A percentile compares a stretch with the other conserved stretches of the same genome.
These are phyloP conservation scores for Microctenopoma lineatum DNA, from an alignment of 2,797 vertebrate genomes.

Conservation along the genomic window DNA sequence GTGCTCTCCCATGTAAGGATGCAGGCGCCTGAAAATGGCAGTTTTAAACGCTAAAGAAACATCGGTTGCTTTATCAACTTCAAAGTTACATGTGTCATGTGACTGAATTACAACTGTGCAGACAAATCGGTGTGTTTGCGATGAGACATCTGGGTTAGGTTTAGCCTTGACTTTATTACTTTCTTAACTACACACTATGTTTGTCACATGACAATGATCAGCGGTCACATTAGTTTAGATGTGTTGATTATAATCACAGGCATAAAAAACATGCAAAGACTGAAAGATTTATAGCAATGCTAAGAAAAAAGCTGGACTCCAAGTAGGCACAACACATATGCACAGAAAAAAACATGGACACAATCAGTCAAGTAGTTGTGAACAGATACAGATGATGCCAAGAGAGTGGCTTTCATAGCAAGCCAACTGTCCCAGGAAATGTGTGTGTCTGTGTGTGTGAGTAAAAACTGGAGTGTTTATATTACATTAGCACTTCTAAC, in stretches of 20 bases:
- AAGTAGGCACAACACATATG: constrained; percentile 4
- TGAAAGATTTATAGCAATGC: background rate
- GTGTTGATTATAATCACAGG: background rate
- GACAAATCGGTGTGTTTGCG: no score
- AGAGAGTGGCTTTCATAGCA: constrained; percentile 52
- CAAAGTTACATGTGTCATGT: no score
- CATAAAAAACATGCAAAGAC: background rate
- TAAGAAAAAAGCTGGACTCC: background rate
- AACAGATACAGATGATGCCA: constrained; percentile 38
- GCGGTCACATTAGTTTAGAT: no score
- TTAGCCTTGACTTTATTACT: no score
- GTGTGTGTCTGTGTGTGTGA: constrained; percentile 27
- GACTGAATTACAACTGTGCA: no score
- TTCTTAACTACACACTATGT: no score
- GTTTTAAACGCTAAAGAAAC: no score
- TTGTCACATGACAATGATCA: no score
- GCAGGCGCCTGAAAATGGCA: no score
- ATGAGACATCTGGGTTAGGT: no score
- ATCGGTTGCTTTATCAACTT: no score
- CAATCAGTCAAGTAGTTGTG: constrained; percentile 38
- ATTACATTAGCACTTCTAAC: constrained; percentile 39
- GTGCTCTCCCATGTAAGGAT: no score
- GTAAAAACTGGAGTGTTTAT: constrained; percentile 29
- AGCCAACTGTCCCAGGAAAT: constrained; percentile 48
- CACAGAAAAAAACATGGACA: constrained; percentile 20